Base-by-base conservation (phyloP, 2,113 vertebrate species). In the Sebastes fasciatus region DNA sequence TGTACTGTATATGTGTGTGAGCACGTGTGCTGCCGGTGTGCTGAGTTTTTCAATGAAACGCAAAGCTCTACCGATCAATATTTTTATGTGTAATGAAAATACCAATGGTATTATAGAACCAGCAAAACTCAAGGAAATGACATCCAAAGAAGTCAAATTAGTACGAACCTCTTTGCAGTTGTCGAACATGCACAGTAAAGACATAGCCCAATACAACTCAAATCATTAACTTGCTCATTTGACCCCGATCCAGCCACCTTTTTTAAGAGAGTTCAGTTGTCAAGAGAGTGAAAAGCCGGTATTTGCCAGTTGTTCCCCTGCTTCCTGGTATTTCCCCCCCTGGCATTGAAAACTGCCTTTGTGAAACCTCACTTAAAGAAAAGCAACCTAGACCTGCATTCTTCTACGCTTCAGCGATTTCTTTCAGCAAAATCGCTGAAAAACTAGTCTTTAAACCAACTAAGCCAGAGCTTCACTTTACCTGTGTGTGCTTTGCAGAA, bases 281-380 rank as follows among this genome's bases (percentile, higher is more conserved):
- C 42, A 77, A 66, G 51, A 61, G 70, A 58, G 79, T 60, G 61
- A 83, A 74, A 69, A 43, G 21, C 21, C 7, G 17, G 57, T 62
- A 74, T 88, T 84, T 69, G 61, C 77, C 63, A 61, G 58, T 51
- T 64, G 65, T 75, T 75, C 62, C 23, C 34, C 48, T 55, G 26
- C 75, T 77, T 64, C 60, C 82, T 86, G 86, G 77, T 82, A 85
- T 85, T 86, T 79, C 23, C 80, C 87, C 34, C 84, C 72, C 79
- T 58, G 89, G 91, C 88, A 58, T 67, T 73, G 71, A 80, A 90
- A 88, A 82, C 69, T 62, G 48, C 83, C 74, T 80, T 89, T 90
- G 87, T 89, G 85, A 89, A 89, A 80, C 21, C 40, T 61, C 43
- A 43, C 79, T 73, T 62, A 17, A 81, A 80, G 69, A 77, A 60